These are phyloP conservation scores for Aphrocallistes beatrix DNA, from an alignment of 37 sponge, comb jelly and placozoan genomes.

Conservation along the genomic window DNA sequence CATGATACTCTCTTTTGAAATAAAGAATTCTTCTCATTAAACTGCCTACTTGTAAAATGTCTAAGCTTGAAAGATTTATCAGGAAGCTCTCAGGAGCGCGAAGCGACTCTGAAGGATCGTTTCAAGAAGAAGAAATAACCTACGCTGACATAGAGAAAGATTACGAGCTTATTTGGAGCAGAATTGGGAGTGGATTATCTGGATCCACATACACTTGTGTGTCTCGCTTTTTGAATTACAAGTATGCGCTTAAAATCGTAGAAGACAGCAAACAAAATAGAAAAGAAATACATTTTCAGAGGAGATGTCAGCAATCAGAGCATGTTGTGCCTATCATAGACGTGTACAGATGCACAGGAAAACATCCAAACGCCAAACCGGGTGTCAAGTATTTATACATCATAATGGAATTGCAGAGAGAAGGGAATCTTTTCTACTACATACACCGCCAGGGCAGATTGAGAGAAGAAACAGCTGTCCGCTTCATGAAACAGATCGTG, in stretches of 20 bases:
- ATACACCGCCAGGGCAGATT: background rate
- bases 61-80: background rate
- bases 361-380: background rate
- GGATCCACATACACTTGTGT: background rate
- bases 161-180: constrained; percentile 14
- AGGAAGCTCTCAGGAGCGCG: background rate
- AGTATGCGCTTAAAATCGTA: background rate
- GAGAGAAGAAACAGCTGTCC: background rate
- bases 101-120: background rate
- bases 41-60: too few relatives aligned
- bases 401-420: background rate
- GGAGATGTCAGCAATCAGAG: background rate
- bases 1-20: too few relatives aligned
- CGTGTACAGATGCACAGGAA: background rate
- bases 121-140: background rate
- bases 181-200: background rate
- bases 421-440: background rate
- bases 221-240: background rate
- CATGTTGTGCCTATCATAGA: background rate
- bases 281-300: background rate
- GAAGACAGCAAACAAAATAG: background rate
- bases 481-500: background rate
- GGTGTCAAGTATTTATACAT: background rate
- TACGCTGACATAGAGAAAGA: background rate
- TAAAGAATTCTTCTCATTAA: too few relatives aligned